phyloP scores from a whole-genome alignment of 2,113 vertebrate genomes.

The Stigmatopora nigra region DNA sequence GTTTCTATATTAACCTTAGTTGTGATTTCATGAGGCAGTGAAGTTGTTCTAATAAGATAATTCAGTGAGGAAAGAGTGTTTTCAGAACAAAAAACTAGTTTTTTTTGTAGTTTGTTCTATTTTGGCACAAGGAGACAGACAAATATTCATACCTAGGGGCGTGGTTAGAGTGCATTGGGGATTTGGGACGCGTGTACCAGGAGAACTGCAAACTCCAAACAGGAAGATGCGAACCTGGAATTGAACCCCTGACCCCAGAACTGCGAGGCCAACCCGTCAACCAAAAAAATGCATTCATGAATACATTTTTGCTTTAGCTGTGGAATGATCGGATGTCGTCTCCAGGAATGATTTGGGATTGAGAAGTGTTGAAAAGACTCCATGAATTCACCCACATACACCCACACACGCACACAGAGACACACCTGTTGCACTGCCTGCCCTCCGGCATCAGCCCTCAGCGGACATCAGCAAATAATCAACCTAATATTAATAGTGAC shows the following conservation, averaged over 20 bases:
- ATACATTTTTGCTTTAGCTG: not conserved
- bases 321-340: constrained; percentile 24
- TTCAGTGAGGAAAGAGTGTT: too few relatives aligned
- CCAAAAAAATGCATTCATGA: not conserved
- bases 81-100: too few relatives aligned
- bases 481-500: not conserved
- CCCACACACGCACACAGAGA: constrained; percentile 13
- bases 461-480: constrained; percentile 32
- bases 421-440: constrained; percentile 14
- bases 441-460: not conserved
- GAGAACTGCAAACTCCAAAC: too few relatives aligned
- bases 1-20: not conserved
- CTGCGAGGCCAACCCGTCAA: too few relatives aligned
- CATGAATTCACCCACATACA: constrained; percentile 14
- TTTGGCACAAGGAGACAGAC: too few relatives aligned
- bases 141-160: too few relatives aligned
- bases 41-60: too few relatives aligned
- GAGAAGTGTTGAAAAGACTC: constrained; percentile 55
- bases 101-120: too few relatives aligned
- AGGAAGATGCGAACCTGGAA: too few relatives aligned
- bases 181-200: too few relatives aligned
- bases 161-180: too few relatives aligned
- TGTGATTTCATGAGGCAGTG: not conserved
- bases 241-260: too few relatives aligned
- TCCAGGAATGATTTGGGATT: constrained; percentile 45